Percentiles rank a stretch among this genome's conserved stretches.
These are phyloP conservation scores for Zosterops japonicus DNA, from an alignment of 2,113 vertebrate genomes.

Conservation along the genomic window DNA sequence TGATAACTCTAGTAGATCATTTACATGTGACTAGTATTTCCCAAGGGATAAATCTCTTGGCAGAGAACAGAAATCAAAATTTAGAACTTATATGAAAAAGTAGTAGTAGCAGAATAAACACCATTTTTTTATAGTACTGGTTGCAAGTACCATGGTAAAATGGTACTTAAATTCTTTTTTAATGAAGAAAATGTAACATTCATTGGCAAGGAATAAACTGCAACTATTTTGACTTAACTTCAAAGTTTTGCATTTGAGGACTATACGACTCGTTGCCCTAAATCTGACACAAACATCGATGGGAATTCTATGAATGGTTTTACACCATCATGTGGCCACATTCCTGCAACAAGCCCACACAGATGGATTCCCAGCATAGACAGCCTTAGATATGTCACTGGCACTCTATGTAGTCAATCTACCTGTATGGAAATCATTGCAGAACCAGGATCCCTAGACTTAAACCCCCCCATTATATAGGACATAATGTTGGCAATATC, in stretches of 20 bases:
- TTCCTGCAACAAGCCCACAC: neutral
- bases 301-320: neutral
- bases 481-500: neutral
- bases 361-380: neutral
- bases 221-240: neutral
- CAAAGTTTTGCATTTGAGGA: neutral
- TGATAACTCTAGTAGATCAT: neutral
- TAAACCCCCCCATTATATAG: fast-evolving
- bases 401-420: neutral
- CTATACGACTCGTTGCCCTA: neutral
- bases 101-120: neutral
- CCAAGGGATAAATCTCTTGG: neutral
- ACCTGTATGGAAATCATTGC: neutral
- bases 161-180: neutral
- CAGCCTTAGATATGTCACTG: neutral
- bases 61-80: neutral
- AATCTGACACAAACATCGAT: neutral
- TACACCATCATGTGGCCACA: neutral
- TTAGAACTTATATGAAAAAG: neutral
- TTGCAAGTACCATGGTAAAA: neutral
- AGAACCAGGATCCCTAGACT: neutral
- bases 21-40: neutral
- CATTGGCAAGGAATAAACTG: neutral
- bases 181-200: neutral
- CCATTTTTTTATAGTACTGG: neutral